A percentile compares a stretch with the other conserved stretches of the same genome.
These are phyloP conservation scores for Elysia chlorotica DNA, from an alignment of 1,140 invertebrate genomes.

Conservation along the genomic window DNA sequence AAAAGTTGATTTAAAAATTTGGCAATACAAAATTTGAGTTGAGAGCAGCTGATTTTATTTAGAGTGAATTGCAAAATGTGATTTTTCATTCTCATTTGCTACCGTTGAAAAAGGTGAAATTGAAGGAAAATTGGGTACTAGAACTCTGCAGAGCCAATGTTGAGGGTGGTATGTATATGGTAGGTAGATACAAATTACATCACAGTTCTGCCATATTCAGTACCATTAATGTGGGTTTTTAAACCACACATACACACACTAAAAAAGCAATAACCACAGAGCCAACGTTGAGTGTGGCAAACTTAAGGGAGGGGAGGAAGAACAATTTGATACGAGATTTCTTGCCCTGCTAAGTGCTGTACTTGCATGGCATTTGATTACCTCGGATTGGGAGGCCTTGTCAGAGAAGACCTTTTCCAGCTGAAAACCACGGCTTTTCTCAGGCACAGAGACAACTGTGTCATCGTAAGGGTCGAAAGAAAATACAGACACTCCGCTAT, in stretches of 20 bases:
- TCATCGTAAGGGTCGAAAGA: conserved; percentile 48
- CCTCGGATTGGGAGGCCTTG: too few species aligned
- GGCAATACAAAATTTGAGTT: too few species aligned
- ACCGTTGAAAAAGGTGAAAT: too few species aligned
- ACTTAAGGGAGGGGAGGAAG: background rate
- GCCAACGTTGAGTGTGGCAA: background rate
- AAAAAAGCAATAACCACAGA: background rate
- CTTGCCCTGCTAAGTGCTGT: background rate
- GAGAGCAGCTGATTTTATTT: too few species aligned
- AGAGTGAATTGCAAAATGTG: too few species aligned
- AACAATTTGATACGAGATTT: too few species aligned
- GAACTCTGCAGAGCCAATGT: too few species aligned
- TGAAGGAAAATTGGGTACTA: too few species aligned
- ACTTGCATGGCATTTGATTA: conserved; percentile 47
- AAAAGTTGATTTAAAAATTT: too few species aligned
- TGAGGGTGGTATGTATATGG: too few species aligned
- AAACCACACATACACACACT: background rate
- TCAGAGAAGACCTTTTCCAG: conserved; percentile 56
- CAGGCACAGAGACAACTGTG: conserved; percentile 44
- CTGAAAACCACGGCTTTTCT: conserved; percentile 53
- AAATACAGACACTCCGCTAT: conserved; percentile 54
- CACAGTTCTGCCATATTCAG: background rate
- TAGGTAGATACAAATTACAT: background rate
- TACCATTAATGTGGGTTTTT: background rate
- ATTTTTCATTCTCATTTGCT: too few species aligned